Base-by-base conservation (phyloP, 2,797 vertebrate species). In the Gallinago nigripennis region DNA sequence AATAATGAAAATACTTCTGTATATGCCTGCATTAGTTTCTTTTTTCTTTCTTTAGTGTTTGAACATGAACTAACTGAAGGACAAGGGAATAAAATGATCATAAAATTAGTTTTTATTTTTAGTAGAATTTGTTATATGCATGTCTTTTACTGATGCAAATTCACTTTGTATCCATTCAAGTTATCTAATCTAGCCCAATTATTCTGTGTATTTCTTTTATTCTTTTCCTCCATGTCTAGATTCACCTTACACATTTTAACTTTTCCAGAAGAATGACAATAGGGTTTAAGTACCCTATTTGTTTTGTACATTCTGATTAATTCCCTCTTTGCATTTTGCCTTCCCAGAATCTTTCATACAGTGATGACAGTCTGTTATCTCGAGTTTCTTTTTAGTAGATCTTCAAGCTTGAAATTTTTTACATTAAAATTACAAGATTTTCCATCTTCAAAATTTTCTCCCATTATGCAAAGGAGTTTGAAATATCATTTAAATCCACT, bases 101-200 rank as follows among this genome's bases (percentile, higher is more conserved):
- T 63, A 93, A 94, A 68, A 80, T 46, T 75, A 48, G 11, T 8
- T 63, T 76, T 86, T 79, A 30, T 71, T 91, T 96, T 94, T 82
- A 91, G 76, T 41, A 90, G 20, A 33, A 33, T 60, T 86, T 96
- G 33, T 7, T 16, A 70, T 80, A 57, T 78, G 41, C 21, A 19
- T 73, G 51, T 64, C 50, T 66, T 90, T 78, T 76, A 66, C 21
- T 69, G 46, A 86, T 93, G 64, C 9, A 86, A 84, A 84, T 63
- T 24, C 9, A 24, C 20, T 86, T 94, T 86, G 24, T 21, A 68
- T 39, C 63, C 43, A 79, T 76, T 58, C 37, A 84, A 9, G 30
- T 82, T 76, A 46, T 64, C 56, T 58, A 46, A 90, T 50, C 28
- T n/a, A 78, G 23, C 35, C 27, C 11, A 90, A 78, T 90, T 84